These are phyloP conservation scores for Dendrocincla fuliginosa DNA, from an alignment of 2,797 vertebrate genomes.

Conservation along the genomic window DNA sequence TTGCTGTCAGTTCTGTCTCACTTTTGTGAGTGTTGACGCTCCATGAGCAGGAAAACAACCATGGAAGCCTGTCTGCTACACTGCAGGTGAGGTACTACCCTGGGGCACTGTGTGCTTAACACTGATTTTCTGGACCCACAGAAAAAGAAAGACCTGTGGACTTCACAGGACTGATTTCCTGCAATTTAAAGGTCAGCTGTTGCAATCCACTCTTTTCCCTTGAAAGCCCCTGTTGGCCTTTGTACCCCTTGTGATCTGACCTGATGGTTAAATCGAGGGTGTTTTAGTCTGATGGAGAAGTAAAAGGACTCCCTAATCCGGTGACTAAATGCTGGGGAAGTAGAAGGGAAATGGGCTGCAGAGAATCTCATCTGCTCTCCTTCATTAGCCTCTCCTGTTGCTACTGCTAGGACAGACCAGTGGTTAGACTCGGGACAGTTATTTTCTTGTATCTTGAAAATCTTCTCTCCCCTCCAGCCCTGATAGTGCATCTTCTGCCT, in stretches of 20 bases:
- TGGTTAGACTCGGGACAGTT: neutral
- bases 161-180: neutral
- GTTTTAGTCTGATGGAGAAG: neutral
- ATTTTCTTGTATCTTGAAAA: neutral
- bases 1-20: neutral
- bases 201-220: neutral
- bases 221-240: neutral
- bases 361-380: neutral
- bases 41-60: neutral
- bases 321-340: neutral
- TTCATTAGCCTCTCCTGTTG: neutral
- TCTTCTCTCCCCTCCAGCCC: fast-evolving
- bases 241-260: neutral
- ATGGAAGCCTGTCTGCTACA: neutral
- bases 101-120: neutral
- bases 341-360: neutral
- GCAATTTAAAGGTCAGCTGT: neutral
- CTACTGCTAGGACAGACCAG: neutral
- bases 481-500: neutral
- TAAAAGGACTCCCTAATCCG: neutral
- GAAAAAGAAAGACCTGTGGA: no score
- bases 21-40: neutral
- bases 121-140: no score
- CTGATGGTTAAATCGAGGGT: neutral
- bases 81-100: neutral